Evolutionary conservation across 2,888 invertebrate species (phyloP), one percentile per base, ranked within the genome.

Genomic region (Apodemia zela): DNA sequence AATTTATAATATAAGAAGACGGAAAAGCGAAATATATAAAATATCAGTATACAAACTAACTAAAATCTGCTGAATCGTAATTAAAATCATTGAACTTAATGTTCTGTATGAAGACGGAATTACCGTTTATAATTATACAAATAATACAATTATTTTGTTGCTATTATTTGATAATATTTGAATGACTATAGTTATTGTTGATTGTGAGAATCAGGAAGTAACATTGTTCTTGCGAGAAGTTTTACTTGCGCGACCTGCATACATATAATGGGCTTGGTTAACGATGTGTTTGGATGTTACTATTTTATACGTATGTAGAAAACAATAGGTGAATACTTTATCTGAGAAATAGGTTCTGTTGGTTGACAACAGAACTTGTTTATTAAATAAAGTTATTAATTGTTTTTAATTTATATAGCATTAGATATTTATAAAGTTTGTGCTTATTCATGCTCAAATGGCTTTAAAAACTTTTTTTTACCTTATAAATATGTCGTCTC

Each of bases 1-100:
- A 6, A 49, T 17, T 51, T 3, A 21, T 51, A 21, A 7, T 8
- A 51, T 17, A 21, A 51, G 8, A 18, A 17, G 51, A 51, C 51
- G 51, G 51, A 51, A 51, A 21, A 17, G 3, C 18, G 6, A 47
- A 38, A 38, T 11, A 38, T 51, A 18, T 13, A 6, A n/a, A 51
- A 51, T 13, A 8, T 49, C 15, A 49, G 15, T 49, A 5, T 8
- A 49, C 49, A 17, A 57, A 4, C 25, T 51, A 35, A 21, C n/a
- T 29, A 8, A 18, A 35, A 8, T 17, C 5, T n/a, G 21, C 21
- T 21, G 21, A 51, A 18, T 21, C 13, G 21, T 51, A 51, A 51
- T 51, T 51, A 51, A 51, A 51, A 51, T 51, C 51, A 51, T 51
- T 51, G 21, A 21, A 21, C 51, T 13, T 51, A 11, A 51, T 21